These are phyloP conservation scores for Leptopilina syphax DNA, from an alignment of 2,888 invertebrate species.

Conservation along the genomic window DNA sequence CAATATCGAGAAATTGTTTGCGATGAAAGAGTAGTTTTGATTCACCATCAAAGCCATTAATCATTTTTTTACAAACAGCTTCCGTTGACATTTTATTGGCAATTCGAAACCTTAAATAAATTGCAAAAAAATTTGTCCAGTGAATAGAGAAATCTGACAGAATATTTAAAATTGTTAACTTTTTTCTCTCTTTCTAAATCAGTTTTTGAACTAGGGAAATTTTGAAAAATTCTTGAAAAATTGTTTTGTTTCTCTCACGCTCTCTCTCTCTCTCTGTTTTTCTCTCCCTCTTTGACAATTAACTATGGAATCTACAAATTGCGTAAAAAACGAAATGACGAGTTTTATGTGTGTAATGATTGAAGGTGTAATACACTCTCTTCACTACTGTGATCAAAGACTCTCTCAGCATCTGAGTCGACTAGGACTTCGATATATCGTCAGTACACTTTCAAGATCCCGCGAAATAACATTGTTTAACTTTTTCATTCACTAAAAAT, in stretches of 20 bases:
- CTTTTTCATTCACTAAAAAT: slow-evolving; percentile 66
- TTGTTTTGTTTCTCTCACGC: no score
- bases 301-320: not conserved
- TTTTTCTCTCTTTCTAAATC: no score
- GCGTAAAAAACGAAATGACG: not conserved
- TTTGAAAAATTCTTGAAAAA: no score
- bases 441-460: slow-evolving; percentile 53
- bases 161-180: no score
- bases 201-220: no score
- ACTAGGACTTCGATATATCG: slow-evolving; percentile 53
- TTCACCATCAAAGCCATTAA: slow-evolving; percentile 12
- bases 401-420: slow-evolving; percentile 48
- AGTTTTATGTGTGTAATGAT: not conserved
- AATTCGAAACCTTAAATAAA: slow-evolving; percentile 15
- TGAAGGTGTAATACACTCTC: slow-evolving; percentile 30
- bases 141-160: not conserved
- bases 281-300: not conserved
- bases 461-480: slow-evolving; percentile 58
- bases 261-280: no score
- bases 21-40: not conserved
- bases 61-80: slow-evolving; percentile 21
- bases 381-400: slow-evolving; percentile 51
- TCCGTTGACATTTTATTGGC: slow-evolving; percentile 19
- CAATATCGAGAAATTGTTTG: no score
- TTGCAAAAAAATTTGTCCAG: not conserved